These are phyloP conservation scores for Dusona sp. DNA, from an alignment of 2,888 invertebrate species.

Conservation along the genomic window DNA sequence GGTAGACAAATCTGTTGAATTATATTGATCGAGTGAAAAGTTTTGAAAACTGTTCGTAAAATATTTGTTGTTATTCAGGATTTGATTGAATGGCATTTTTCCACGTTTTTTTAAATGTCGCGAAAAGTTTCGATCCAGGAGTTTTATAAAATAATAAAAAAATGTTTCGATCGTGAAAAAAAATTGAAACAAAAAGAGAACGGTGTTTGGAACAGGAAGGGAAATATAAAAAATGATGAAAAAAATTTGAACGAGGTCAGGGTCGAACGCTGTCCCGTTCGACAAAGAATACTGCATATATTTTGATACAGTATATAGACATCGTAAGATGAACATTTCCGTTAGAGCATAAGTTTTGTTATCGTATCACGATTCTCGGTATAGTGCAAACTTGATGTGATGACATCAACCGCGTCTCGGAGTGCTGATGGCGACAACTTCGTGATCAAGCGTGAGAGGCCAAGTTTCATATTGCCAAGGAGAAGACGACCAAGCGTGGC, in stretches of 20 bases:
- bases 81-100: too few relatives aligned
- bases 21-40: too few relatives aligned
- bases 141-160: too few relatives aligned
- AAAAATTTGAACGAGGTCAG: neutral
- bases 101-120: too few relatives aligned
- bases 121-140: too few relatives aligned
- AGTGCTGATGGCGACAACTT: slow-evolving; percentile 54
- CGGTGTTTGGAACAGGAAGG: too few relatives aligned
- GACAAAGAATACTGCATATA: neutral
- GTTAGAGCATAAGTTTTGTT: slow-evolving; percentile 43
- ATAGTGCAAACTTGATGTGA: slow-evolving; percentile 39
- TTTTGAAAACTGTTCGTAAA: too few relatives aligned
- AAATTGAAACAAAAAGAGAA: too few relatives aligned
- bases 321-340: slow-evolving; percentile 10
- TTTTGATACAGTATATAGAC: neutral
- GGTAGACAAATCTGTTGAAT: too few relatives aligned
- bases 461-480: slow-evolving; percentile 52
- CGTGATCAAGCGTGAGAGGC: slow-evolving; percentile 30
- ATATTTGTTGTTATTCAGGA: too few relatives aligned
- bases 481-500: slow-evolving; percentile 38
- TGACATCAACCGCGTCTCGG: slow-evolving; percentile 40
- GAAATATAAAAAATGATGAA: neutral
- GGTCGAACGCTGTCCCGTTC: neutral
- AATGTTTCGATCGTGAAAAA: too few relatives aligned
- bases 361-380: slow-evolving; percentile 25